Percentiles rank a stretch among this genome's conserved stretches.
phyloP scores from a whole-genome alignment of 37 sponge, comb jelly and placozoan species.

The Cladorhizidae sp. region DNA sequence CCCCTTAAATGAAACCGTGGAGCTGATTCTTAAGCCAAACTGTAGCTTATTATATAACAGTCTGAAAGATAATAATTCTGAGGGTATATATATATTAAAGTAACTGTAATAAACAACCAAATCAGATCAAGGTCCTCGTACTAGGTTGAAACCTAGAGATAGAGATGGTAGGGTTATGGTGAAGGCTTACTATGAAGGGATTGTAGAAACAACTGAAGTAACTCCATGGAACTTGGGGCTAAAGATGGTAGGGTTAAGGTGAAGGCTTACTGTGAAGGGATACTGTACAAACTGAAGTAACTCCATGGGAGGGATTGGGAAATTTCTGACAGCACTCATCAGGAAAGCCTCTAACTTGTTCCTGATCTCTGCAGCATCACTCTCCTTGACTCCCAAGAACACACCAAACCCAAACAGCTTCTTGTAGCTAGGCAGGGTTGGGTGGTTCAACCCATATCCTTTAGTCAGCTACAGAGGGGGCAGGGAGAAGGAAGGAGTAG shows the following conservation, averaged over 20 bases:
- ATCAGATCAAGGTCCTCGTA: too few species aligned
- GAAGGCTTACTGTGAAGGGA: constrained; percentile 57
- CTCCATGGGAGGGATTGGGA: constrained; percentile 55
- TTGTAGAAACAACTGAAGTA: too few species aligned
- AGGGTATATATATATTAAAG: too few species aligned
- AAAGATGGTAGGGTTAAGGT: not conserved
- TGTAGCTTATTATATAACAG: too few species aligned
- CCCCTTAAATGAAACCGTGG: too few species aligned
- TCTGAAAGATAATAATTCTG: too few species aligned
- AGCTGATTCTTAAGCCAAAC: too few species aligned
- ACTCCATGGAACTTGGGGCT: not conserved
- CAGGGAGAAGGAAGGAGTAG: constrained; percentile 49
- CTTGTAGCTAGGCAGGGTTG: constrained; percentile 43
- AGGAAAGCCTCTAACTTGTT: constrained; percentile 51
- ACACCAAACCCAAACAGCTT: constrained; percentile 15
- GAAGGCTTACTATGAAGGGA: too few species aligned
- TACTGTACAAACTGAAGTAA: constrained; percentile 75
- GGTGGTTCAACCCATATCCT: constrained; percentile 29
- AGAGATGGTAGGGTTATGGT: too few species aligned
- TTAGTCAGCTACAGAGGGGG: constrained; percentile 55
- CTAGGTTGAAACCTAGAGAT: too few species aligned
- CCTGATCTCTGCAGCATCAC: constrained; percentile 16
- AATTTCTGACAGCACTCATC: constrained; percentile 33
- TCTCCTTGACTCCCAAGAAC: constrained; percentile 8
- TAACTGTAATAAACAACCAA: too few species aligned